A percentile compares a stretch with the other conserved stretches of the same genome.
phyloP scores from a whole-genome alignment of 2,888 invertebrate genomes.

The Epistrophe grossulariae region DNA sequence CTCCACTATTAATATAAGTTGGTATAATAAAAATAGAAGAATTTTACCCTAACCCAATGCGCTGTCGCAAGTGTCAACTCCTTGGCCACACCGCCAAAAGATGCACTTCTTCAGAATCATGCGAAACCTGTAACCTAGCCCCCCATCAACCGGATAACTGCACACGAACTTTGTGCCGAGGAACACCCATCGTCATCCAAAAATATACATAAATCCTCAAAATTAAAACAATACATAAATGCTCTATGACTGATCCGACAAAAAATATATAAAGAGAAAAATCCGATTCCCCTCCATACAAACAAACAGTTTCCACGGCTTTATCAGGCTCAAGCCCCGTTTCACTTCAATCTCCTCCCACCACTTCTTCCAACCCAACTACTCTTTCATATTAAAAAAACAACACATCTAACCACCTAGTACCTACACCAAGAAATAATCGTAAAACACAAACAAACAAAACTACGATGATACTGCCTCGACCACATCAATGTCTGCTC shows the following conservation, averaged over 20 bases:
- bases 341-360: neutral
- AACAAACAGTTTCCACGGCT: neutral
- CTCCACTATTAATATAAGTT: slow-evolving; percentile 20
- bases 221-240: slow-evolving; percentile 27
- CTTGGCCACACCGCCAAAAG: slow-evolving; percentile 25
- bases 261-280: slow-evolving; percentile 18
- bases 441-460: neutral
- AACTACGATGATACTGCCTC: neutral
- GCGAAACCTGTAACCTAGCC: neutral
- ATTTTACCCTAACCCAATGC: slow-evolving; percentile 36
- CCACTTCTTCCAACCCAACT: neutral
- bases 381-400: neutral
- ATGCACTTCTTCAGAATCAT: neutral
- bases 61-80: slow-evolving; percentile 35
- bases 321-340: neutral
- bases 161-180: slow-evolving; percentile 21
- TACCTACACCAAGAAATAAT: neutral
- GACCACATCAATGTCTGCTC: neutral
- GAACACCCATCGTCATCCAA: slow-evolving; percentile 20
- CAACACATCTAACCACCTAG: neutral
- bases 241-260: slow-evolving; percentile 17
- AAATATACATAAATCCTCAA: slow-evolving; percentile 15
- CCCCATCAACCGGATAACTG: slow-evolving; percentile 17
- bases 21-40: slow-evolving; percentile 31
- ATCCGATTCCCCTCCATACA: neutral